A percentile compares a stretch with the other conserved stretches of the same genome.
phyloP scores from a whole-genome alignment of 2,797 vertebrate species.

The Gallinago solitaria region DNA sequence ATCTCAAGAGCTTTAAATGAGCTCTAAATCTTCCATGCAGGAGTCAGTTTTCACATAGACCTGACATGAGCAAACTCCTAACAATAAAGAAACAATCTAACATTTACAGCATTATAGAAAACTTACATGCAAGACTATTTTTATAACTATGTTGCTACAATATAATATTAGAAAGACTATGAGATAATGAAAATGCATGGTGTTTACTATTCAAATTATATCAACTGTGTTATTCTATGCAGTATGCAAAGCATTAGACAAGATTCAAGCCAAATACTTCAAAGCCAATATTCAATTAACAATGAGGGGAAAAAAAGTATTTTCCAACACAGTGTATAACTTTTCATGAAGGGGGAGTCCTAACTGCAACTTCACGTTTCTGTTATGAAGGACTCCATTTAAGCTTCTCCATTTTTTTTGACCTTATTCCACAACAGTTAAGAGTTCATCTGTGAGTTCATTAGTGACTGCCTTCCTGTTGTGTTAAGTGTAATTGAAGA shows the following conservation, averaged over 20 bases:
- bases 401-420: not conserved
- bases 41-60: slow-evolving; percentile 54
- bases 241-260: not conserved
- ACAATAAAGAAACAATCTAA: slow-evolving; percentile 26
- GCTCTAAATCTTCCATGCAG: slow-evolving; percentile 39
- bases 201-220: not conserved
- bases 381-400: not conserved
- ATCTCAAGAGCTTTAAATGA: slow-evolving; percentile 68
- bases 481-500: not conserved
- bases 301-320: not conserved
- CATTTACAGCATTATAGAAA: not conserved
- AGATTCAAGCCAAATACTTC: not conserved
- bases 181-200: not conserved
- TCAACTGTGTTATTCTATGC: not conserved
- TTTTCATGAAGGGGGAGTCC: not conserved
- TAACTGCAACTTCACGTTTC: not conserved
- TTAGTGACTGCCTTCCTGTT: not conserved
- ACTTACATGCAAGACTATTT: not conserved
- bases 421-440: not conserved
- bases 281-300: not conserved
- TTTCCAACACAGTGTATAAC: not conserved
- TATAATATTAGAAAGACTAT: not conserved
- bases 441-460: not conserved
- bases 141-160: not conserved
- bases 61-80: not conserved